phyloP scores from a whole-genome alignment of 2,888 invertebrate species.

The Limnephilus lunatus region DNA sequence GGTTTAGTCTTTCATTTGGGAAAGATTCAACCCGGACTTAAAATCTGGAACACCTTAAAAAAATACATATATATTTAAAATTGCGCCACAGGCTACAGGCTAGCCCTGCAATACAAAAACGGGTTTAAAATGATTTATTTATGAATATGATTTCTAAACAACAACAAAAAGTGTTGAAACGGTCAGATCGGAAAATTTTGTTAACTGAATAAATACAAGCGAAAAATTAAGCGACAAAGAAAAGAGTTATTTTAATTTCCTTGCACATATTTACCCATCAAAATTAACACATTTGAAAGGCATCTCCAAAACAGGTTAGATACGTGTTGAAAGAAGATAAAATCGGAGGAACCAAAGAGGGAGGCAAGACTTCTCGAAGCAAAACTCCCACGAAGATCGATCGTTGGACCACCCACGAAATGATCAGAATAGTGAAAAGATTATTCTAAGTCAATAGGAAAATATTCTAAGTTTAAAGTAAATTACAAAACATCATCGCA shows the following conservation, averaged over 20 bases:
- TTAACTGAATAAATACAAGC: background rate
- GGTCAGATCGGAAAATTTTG: background rate
- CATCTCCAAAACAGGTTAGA: background rate
- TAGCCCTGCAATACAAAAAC: too few species aligned
- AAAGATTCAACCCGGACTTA: too few species aligned
- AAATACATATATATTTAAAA: background rate
- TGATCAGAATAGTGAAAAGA: background rate
- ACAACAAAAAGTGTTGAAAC: background rate
- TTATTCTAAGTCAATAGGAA: background rate
- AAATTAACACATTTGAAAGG: background rate
- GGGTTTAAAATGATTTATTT: too few species aligned
- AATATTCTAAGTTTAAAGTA: background rate
- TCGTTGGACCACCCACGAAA: slow-evolving; percentile 19
- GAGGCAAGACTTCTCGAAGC: background rate
- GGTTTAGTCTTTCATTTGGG: too few species aligned
- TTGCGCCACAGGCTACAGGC: background rate
- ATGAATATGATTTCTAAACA: too few species aligned
- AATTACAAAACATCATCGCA: background rate
- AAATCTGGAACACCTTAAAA: too few species aligned
- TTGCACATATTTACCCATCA: background rate
- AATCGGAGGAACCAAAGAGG: background rate
- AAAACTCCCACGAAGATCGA: slow-evolving; percentile 16
- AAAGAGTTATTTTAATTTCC: background rate
- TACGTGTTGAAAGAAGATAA: background rate
- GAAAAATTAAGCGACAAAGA: background rate